Base-by-base conservation (phyloP, 1,140 invertebrate genomes). In the Eubasilissa regina region DNA sequence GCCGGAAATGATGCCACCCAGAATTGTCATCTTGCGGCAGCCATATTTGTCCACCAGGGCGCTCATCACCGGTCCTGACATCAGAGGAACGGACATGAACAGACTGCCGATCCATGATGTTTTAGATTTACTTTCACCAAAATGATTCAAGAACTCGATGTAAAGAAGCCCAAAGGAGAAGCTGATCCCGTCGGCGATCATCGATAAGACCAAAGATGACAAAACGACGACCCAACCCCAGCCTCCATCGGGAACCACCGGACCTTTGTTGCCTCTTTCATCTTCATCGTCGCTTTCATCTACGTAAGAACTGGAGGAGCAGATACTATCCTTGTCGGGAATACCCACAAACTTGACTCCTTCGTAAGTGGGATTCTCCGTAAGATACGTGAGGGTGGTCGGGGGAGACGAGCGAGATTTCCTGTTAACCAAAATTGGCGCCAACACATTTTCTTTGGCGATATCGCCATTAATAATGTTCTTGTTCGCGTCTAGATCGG, bases 121-220 rank as follows among this genome's bases (percentile, higher is more conserved):
- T 66, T 94, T 94, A 1, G 94, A 93, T 83, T 96, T 95, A 43
- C 92, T 93, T 51, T 94, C 94, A 9, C 91, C 89, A 85, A 98
- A 99, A 84, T 97, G 93, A 6, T 93, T 89, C n/a, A 97, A 87
- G 84, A 99, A 95, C 84, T 98, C 94, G 0, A 94, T 93, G 84
- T 96, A 97, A 13, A 98, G 91, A 0, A 98, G 87, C 0, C 97
- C 97, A 86, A 98, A 98, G 0, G 96, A 97, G 85, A 98, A 97
- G 44, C 96, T 96, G 10, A 98, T 93, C 0, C 97, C 97, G 86
- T 99, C 97, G n/a, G 96, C 95, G n/a, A 98, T 95, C 87, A 98
- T 92, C 25, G 96, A 97, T 53, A 97, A 94, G 48, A 97, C 85
- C 73, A 98, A 91, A 0, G 96, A 96, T 0, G 96, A 92, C 4